Conservation (phyloP, 2,797 vertebrate species). For the Carduelis carduelis region DNA sequence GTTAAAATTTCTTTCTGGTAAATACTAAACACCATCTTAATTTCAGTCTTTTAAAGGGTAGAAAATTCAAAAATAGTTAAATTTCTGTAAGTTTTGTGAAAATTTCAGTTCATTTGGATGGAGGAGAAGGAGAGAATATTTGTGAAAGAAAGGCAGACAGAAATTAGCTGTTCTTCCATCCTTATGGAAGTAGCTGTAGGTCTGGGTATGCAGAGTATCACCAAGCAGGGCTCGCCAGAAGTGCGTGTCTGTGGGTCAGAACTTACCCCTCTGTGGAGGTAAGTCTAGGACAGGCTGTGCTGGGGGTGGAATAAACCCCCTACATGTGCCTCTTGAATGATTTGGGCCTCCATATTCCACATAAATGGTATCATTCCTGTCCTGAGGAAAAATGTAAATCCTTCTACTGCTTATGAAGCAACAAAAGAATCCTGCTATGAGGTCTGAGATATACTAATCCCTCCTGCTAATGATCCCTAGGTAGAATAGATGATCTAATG, state of each 20-base stretch:
- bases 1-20: background rate
- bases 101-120: background rate
- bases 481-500: background rate
- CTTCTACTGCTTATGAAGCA: background rate
- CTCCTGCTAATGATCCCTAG: background rate
- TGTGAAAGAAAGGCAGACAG: background rate
- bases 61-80: background rate
- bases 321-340: background rate
- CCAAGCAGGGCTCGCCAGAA: background rate
- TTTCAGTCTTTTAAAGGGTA: background rate
- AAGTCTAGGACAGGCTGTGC: background rate
- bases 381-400: background rate
- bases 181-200: background rate
- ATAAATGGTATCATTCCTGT: background rate
- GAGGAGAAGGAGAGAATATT: background rate
- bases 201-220: background rate
- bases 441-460: background rate
- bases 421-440: background rate
- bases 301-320: background rate
- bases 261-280: background rate
- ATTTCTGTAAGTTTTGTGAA: background rate
- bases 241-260: background rate
- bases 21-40: background rate
- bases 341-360: background rate
- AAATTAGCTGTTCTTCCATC: background rate